These are phyloP conservation scores for Dendrolimus punctatus DNA, from an alignment of 1,140 invertebrate genomes.

Conservation along the genomic window DNA sequence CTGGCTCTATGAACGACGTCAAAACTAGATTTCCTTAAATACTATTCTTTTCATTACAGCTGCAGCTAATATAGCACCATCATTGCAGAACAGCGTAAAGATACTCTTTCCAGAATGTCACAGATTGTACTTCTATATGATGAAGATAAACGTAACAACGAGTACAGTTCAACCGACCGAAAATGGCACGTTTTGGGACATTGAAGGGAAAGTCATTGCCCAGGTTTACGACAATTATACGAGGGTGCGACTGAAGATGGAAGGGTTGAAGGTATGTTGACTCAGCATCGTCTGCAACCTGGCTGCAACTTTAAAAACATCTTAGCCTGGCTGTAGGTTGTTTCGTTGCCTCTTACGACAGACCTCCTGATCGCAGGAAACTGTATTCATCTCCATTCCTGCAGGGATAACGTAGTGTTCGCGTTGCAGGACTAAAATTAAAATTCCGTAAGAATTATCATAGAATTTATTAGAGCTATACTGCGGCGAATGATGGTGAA, in stretches of 20 bases:
- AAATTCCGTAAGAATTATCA: no score
- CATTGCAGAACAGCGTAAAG: conserved; percentile 20
- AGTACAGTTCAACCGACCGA: conserved; percentile 24
- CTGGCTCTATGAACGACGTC: no score
- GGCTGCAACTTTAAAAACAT: no score
- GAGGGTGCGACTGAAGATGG: conserved; percentile 26
- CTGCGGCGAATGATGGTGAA: no score
- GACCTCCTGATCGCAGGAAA: no score
- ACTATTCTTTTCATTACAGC: conserved; percentile 1
- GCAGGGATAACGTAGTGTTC: no score
- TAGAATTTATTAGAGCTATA: no score
- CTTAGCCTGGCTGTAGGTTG: no score
- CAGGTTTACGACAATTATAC: conserved; percentile 38
- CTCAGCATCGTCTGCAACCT: neutral
- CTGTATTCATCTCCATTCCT: no score
- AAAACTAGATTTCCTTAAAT: no score
- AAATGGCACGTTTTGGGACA: conserved; percentile 32
- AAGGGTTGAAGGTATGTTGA: conserved; percentile 32
- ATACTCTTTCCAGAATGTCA: conserved; percentile 35
- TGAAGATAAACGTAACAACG: conserved; percentile 43
- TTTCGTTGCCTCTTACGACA: no score
- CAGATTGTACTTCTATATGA: conserved; percentile 29
- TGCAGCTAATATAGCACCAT: conserved; percentile 5
- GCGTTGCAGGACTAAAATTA: no score
- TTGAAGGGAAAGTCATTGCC: conserved; percentile 29